Conservation (phyloP, 2,113 vertebrate species). For the Neopipo cinnamomea region DNA sequence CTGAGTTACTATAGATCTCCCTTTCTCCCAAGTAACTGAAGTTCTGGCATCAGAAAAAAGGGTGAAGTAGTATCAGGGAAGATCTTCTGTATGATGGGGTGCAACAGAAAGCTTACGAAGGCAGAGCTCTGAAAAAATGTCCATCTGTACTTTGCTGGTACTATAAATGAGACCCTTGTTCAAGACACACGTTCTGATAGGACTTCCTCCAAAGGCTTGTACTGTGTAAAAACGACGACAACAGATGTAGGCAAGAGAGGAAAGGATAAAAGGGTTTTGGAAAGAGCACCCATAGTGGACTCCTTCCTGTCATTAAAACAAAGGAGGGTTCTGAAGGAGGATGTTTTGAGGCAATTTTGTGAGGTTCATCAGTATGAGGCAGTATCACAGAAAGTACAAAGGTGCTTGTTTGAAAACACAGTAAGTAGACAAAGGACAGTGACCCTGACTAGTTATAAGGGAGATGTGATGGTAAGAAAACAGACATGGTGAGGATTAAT, state of each 20-base stretch:
- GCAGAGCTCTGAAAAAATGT: background rate
- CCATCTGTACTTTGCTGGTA: rapidly evolving
- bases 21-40: background rate
- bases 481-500: background rate
- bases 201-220: background rate
- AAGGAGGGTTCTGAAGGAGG: background rate
- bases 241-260: background rate
- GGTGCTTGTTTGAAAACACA: background rate
- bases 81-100: background rate
- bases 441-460: background rate
- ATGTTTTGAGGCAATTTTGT: background rate
- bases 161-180: background rate
- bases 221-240: background rate
- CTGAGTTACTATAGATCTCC: background rate
- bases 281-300: background rate
- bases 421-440: background rate
- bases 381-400: background rate
- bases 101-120: background rate
- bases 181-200: background rate
- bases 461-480: background rate
- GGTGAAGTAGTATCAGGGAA: background rate
- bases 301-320: background rate
- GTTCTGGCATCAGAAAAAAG: background rate
- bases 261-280: background rate
- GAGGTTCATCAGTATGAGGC: background rate